Evolutionary conservation across 2,797 vertebrate genomes (phyloP), one percentile per base, ranked within the genome.

Genomic region (Antennarius maculatus): DNA sequence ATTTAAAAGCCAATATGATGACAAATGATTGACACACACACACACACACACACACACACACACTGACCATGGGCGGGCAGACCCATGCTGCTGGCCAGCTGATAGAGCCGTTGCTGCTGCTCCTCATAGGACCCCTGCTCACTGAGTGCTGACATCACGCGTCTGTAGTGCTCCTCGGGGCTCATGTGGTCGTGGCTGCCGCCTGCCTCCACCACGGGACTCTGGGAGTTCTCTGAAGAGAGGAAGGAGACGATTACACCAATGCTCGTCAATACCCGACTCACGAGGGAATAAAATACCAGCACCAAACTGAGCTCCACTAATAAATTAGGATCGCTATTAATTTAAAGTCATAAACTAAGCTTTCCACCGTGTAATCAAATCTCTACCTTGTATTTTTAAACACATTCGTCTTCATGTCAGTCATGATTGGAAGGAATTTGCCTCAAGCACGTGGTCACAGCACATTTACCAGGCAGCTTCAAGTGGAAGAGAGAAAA

Each of bases 141-240:
- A 0, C 92, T 97, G 64, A 99, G 94, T 0, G 96, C 96, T 0
- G 96, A 96, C 95, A 99, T 95, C 91, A 99, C 95, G 76, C 95
- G 93, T 70, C 95, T 94, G 85, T 98, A 99, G 89, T 98, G 97
- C 85, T 98, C 97, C 90, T 99, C 97, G 0, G 96, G 97, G 91
- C 96, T 97, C 96, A 98, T 98, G 90, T 94, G 94, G 77, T 94
- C 87, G 82, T 88, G 89, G 74, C 89, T 87, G 69, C 84, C 65
- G 77, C 94, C 92, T 10, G 95, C 95, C 77, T 97, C 96, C 62
- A 95, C 91, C 73, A 90, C 79, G 12, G 95, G 94, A 29, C 95
- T 95, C 83, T 95, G 95, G 17, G 94, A 95, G 86, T 92, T 95
- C 86, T 97, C 97, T 99, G 92, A 12, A 42, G 67, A 69, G 29